A percentile compares a stretch with the other conserved stretches of the same genome.
Evolutionary conservation across 2,797 vertebrate genomes (phyloP).

Genomic region (Gadopsis bispinosus): DNA sequence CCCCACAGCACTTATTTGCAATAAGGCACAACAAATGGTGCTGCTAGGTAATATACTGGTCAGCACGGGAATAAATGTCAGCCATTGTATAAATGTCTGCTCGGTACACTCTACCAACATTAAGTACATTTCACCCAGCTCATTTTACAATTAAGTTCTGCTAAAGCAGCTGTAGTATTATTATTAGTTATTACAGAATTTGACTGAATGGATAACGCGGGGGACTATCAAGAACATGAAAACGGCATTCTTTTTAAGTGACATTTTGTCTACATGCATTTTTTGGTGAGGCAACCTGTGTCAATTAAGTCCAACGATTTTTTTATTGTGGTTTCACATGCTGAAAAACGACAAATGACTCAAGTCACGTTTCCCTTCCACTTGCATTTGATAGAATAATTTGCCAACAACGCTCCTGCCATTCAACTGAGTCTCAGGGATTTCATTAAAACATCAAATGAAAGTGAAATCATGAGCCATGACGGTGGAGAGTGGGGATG

Average conservation of each 20-base stretch:
- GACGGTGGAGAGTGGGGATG: slow-evolving; percentile 78
- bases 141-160: slow-evolving; percentile 58
- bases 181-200: slow-evolving; percentile 42
- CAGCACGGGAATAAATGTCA: slow-evolving; percentile 50
- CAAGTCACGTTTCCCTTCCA: slow-evolving; percentile 68
- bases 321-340: slow-evolving; percentile 26
- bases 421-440: slow-evolving; percentile 78
- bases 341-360: slow-evolving; percentile 71
- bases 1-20: slow-evolving; percentile 60
- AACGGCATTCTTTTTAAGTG: not conserved
- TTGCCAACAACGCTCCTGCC: slow-evolving; percentile 80
- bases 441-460: slow-evolving; percentile 88
- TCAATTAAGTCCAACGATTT: slow-evolving; percentile 42
- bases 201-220: slow-evolving; percentile 27
- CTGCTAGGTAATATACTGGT: slow-evolving; percentile 54
- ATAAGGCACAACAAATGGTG: slow-evolving; percentile 69
- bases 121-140: slow-evolving; percentile 54
- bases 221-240: slow-evolving; percentile 22
- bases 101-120: slow-evolving; percentile 36
- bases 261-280: slow-evolving; percentile 21
- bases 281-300: slow-evolving; percentile 31
- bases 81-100: slow-evolving; percentile 47
- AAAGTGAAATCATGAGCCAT: slow-evolving; percentile 86
- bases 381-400: slow-evolving; percentile 83
- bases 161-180: slow-evolving; percentile 28